phyloP scores from a whole-genome alignment of 2,797 vertebrate species.

The Rhabdophis nuchalis region DNA sequence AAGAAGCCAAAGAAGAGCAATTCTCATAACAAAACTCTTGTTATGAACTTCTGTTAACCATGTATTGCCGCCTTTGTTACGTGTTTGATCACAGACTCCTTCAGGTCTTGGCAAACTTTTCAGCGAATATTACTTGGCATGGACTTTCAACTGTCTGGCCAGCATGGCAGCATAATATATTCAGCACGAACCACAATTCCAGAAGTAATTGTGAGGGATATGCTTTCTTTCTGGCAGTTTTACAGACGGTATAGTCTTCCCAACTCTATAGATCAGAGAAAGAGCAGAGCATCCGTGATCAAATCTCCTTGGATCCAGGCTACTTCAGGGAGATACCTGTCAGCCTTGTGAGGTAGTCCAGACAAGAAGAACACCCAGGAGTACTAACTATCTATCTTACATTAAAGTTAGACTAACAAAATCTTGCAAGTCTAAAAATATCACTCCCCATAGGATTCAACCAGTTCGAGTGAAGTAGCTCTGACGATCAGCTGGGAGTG shows the following conservation, averaged over 20 bases:
- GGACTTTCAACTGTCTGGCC: slow-evolving; percentile 49
- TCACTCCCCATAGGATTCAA: too few relatives aligned
- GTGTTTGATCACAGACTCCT: not conserved
- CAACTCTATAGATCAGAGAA: not conserved
- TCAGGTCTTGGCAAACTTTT: slow-evolving; percentile 21
- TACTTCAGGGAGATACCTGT: not conserved
- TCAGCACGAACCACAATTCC: not conserved
- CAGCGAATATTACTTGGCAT: slow-evolving; percentile 36
- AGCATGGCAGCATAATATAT: not conserved
- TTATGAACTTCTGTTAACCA: slow-evolving; percentile 33
- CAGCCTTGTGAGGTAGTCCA: not conserved
- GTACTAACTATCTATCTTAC: not conserved
- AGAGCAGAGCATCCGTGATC: not conserved
- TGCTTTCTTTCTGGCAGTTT: not conserved
- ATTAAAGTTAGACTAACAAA: not conserved
- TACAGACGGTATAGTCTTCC: not conserved
- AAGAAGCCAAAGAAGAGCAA: slow-evolving; percentile 32
- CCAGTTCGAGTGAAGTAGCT: too few relatives aligned
- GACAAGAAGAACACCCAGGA: not conserved
- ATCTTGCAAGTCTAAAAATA: not conserved
- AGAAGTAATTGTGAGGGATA: not conserved
- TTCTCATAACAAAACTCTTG: slow-evolving; percentile 34
- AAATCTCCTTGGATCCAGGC: not conserved
- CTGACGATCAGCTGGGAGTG: too few relatives aligned
- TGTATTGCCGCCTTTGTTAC: slow-evolving; percentile 34